Evolutionary conservation across 2,797 vertebrate species (phyloP).

Genomic region (Staurois parvus): DNA sequence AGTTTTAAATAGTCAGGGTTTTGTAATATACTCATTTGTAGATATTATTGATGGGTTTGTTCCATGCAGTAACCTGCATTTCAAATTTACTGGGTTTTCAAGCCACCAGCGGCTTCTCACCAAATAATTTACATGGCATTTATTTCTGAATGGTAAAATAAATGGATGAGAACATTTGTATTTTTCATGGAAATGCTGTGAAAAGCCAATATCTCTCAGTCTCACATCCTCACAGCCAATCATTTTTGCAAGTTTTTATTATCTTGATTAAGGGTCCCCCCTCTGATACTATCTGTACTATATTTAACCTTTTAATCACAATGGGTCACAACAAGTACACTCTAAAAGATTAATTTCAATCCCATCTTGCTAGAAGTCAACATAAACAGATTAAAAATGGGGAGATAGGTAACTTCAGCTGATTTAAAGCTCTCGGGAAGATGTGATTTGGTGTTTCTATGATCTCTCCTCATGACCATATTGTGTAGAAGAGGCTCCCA

Average conservation of each 20-base stretch:
- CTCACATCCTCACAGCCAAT: neutral
- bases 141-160: neutral
- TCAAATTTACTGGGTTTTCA: neutral
- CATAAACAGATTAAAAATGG: slow-evolving; percentile 40
- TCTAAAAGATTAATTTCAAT: slow-evolving; percentile 47
- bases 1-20: no score
- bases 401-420: slow-evolving; percentile 25
- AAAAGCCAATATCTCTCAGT: slow-evolving; percentile 12
- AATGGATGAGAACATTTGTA: slow-evolving; percentile 9
- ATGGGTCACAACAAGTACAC: slow-evolving; percentile 42
- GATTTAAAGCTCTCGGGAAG: slow-evolving; percentile 10
- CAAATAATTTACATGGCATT: neutral
- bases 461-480: slow-evolving; percentile 35
- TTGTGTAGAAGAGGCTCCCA: slow-evolving; percentile 22
- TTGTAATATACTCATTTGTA: no score
- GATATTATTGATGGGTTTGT: neutral
- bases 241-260: slow-evolving; percentile 11
- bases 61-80: neutral
- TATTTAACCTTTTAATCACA: slow-evolving; percentile 25
- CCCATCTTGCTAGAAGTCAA: slow-evolving; percentile 22
- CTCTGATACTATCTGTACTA: neutral
- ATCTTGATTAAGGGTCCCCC: slow-evolving; percentile 21
- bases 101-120: neutral
- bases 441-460: slow-evolving; percentile 3
- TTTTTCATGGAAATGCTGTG: neutral